Percentiles rank a stretch among this genome's conserved stretches.
phyloP scores from a whole-genome alignment of 2,797 vertebrate genomes.

The Gymnothorax reevesii region DNA sequence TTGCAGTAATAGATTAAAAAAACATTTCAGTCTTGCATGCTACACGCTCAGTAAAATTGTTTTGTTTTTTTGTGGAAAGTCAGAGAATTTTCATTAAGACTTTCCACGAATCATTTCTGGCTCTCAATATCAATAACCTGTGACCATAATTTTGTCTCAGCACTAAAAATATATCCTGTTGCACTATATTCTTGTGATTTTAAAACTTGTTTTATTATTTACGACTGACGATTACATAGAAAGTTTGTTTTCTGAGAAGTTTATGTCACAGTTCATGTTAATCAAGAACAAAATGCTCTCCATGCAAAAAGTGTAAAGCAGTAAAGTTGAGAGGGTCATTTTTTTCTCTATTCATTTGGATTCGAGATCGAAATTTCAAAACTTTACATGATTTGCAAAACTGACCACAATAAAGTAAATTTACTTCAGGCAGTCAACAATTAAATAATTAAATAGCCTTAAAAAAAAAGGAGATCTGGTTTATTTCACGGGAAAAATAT shows the following conservation, averaged over 20 bases:
- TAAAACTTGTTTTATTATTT: not conserved
- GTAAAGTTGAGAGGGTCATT: no score
- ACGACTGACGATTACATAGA: not conserved
- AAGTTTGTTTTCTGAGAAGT: not conserved
- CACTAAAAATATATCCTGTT: not conserved
- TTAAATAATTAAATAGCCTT: no score
- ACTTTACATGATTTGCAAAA: no score
- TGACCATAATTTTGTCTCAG: not conserved
- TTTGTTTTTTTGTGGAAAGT: not conserved
- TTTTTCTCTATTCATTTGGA: no score
- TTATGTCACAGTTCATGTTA: not conserved
- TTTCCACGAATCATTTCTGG: not conserved
- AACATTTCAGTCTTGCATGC: not conserved
- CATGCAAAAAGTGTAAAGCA: no score
- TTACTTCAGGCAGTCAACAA: no score
- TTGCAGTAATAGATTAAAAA: not conserved
- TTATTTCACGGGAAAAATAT: no score
- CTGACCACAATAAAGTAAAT: no score
- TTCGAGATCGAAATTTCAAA: no score
- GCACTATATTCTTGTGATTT: not conserved
- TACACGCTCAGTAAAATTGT: not conserved
- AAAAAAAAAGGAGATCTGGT: no score
- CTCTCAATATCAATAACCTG: not conserved
- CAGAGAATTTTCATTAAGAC: not conserved
- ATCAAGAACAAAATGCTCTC: no score